Base-by-base conservation (phyloP, 35 echinoderm and acorn worm species). In the Stichopus chloronotus region DNA sequence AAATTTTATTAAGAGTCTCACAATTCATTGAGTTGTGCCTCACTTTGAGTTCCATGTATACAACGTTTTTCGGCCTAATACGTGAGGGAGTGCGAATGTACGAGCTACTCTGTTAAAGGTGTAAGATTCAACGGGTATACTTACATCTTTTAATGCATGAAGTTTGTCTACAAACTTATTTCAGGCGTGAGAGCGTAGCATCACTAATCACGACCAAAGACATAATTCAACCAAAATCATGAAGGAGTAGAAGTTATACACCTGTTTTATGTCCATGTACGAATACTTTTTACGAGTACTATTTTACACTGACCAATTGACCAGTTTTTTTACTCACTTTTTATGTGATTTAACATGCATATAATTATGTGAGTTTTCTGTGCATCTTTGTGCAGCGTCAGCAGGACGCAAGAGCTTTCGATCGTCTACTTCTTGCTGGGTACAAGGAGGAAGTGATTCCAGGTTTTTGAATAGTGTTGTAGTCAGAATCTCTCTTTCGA, bases 361-460 rank as follows among this genome's bases (percentile, higher is more conserved):
- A 25, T 81, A 23, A 81, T n/a, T 81, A 81, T 52, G 5, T 81
- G 78, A 81, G 78, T 81, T 81, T 81, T 81, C 78, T 81, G 78
- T 81, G 78, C 52, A 81, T 2, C 9, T 10, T 63, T 8, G 16
- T 63, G 59, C 16, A 7, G 9, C 8, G 9, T 10, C 8, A 10
- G 59, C 4, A 10, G 9, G 16, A 16, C 59, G 59, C 4, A 2
- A 63, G 30, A 43, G 30, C 30, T 43, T 43, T 3, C 30, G 30
- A 43, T 43, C 30, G 30, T 3, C 30, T 43, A 43, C 30, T 43
- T 43, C 30, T 43, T 43, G 30, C 30, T 43, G 30, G 30, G 30
- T 43, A 43, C 30, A 43, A 43, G 30, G 30, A 43, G 30, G 0
- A 43, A 3, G 30, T 43, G 30, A 43, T 43, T 43, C 30, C 30